Evolutionary conservation across 1,140 invertebrate genomes (phyloP).

Genomic region (Eriosoma lanigerum): DNA sequence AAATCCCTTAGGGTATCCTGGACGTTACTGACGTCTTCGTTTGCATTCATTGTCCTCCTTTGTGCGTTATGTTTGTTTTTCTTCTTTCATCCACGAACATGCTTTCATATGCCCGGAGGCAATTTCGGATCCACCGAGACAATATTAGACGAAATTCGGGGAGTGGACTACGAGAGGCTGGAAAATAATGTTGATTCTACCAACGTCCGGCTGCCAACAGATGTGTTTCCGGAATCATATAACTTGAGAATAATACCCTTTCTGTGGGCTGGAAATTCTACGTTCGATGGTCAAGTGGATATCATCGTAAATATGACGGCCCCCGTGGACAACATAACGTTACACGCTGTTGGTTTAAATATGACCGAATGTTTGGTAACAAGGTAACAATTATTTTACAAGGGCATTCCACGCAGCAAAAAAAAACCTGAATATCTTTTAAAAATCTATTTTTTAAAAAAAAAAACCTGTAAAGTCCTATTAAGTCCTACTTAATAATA

Average conservation of each 20-base stretch:
- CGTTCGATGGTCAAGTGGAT: constrained; percentile 71
- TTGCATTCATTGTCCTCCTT: constrained; percentile 29
- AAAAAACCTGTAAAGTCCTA: too few relatives aligned
- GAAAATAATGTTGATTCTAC: not conserved
- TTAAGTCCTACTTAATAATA: too few relatives aligned
- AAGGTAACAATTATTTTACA: too few relatives aligned
- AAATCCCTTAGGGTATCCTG: not conserved
- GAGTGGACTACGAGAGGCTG: constrained; percentile 14
- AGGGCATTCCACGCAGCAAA: too few relatives aligned
- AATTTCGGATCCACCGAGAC: constrained; percentile 2
- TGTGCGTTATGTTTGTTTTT: constrained; percentile 34
- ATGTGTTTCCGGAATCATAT: constrained; percentile 69
- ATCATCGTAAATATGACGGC: constrained; percentile 69
- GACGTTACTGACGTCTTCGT: constrained; percentile 19
- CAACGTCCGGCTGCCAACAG: constrained; percentile 68
- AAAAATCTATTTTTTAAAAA: too few relatives aligned
- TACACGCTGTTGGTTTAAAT: constrained; percentile 72
- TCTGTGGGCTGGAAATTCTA: constrained; percentile 72
- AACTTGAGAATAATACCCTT: constrained; percentile 71
- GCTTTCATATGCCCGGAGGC: not conserved
- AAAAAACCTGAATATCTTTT: too few relatives aligned
- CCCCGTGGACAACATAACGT: constrained; percentile 70
- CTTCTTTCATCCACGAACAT: not conserved
- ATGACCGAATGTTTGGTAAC: constrained; percentile 59
- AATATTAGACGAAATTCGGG: constrained; percentile 1